Conservation (phyloP, 2,113 vertebrate genomes). For the Leptosomus discolor region DNA sequence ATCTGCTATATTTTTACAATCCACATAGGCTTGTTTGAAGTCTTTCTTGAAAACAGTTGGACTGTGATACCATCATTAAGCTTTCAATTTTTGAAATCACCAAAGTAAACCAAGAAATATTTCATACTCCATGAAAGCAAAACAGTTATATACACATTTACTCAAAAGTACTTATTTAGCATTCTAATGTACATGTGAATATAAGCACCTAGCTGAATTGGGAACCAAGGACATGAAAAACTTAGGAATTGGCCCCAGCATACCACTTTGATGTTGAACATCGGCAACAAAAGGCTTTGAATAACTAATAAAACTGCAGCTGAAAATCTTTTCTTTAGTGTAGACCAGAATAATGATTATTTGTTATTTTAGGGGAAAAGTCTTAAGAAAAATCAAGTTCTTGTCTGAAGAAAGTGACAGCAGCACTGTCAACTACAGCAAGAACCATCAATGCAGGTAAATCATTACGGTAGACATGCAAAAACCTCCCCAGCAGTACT, state of each 20-base stretch:
- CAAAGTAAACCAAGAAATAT: background rate
- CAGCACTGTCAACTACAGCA: background rate
- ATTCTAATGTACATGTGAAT: background rate
- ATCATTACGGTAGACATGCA: background rate
- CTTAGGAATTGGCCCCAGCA: background rate
- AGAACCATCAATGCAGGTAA: background rate
- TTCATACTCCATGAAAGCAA: background rate
- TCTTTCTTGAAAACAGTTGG: background rate
- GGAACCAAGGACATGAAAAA: background rate
- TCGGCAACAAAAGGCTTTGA: background rate
- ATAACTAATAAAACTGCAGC: background rate
- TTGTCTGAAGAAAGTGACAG: background rate
- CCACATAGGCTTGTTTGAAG: background rate
- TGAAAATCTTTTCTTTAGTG: background rate
- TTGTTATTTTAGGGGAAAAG: background rate
- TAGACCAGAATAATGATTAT: background rate
- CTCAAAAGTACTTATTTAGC: background rate
- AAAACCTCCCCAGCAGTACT: background rate
- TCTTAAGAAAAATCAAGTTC: background rate
- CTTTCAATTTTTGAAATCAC: background rate
- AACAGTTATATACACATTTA: background rate
- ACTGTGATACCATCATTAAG: background rate
- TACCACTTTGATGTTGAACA: background rate
- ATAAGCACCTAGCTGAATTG: background rate
- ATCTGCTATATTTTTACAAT: background rate